Base-by-base conservation (phyloP, 2,113 vertebrate species). In the Picathartes gymnocephalus region DNA sequence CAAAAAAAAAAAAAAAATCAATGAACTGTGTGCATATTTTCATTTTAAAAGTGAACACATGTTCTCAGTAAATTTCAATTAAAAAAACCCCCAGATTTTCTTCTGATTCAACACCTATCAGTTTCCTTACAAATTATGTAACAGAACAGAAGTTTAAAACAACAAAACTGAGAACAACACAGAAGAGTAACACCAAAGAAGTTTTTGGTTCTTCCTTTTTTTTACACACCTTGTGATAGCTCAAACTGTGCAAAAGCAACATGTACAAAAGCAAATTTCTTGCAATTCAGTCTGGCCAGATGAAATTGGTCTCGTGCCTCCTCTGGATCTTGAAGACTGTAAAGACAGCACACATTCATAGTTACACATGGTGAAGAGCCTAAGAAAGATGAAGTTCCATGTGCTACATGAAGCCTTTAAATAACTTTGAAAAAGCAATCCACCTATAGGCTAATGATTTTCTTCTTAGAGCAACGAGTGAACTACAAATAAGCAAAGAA, bases 181-280 rank as follows among this genome's bases (percentile, higher is more conserved):
- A 56, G 27, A 66, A 72, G 1, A 76, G 17, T 24, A 83, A 10
- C 17, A 93, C 2, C n/a, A 72, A 93, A 22, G 4, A 58, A 25
- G 23, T 35, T 56, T 86, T 69, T 61, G 10, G 5, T 47, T 66
- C 5, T 31, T 33, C 11, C 9, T 39, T 25, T 92, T 93, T 86
- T 42, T 57, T 71, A 78, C 93, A 62, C 81, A 99, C 99, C 99
- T 99, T 98, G 98, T 68, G 98, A 98, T 19, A 98, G 96, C 94
- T 99, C 99, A 97, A 99, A 99, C 60, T 99, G 99, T 68, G 99
- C 99, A 96, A 99, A 98, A 95, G 99, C 99, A 82, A 99, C 81
- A 30, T 99, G 99, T 76, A 99, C 99, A 93, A 99, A 99, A 83
- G 99, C 98, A 98, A 99, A 99, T 72, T 95, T 98, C 97, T 99